Conservation (phyloP, 2,888 invertebrate species). For the Auanema freiburgensis region DNA sequence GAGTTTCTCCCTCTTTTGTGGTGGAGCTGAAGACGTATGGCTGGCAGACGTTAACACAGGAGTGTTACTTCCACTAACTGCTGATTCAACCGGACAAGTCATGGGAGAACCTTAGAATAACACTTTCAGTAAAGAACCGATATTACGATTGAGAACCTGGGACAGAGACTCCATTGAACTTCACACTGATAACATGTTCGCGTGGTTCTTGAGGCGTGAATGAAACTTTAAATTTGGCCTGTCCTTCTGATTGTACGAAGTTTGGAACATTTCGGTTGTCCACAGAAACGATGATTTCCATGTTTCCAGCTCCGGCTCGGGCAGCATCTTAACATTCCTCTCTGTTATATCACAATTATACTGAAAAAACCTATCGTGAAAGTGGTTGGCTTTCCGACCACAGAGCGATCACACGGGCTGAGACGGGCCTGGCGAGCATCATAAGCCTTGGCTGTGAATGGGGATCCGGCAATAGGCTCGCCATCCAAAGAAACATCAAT, state of each 20-base stretch:
- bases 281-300: slow-evolving; percentile 95
- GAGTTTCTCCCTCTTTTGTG: slow-evolving; percentile 25
- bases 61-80: slow-evolving; percentile 9
- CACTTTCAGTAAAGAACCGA: background rate
- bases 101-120: slow-evolving; percentile 22
- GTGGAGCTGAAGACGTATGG: slow-evolving; percentile 14
- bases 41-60: slow-evolving; percentile 23
- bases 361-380: slow-evolving; percentile 77
- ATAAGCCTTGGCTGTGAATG: slow-evolving; percentile 68
- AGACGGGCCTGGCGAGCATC: slow-evolving; percentile 92
- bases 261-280: slow-evolving; percentile 95
- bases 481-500: slow-evolving; percentile 51
- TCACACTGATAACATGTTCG: slow-evolving; percentile 85
- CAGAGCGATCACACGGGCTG: slow-evolving; percentile 79
- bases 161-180: slow-evolving; percentile 71
- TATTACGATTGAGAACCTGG: slow-evolving; percentile 45
- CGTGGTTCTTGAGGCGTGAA: slow-evolving; percentile 94
- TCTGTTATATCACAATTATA: background rate
- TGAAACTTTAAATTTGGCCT: slow-evolving; percentile 86
- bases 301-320: slow-evolving; percentile 84
- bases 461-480: slow-evolving; percentile 63
- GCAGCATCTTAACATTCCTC: slow-evolving; percentile 68
- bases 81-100: slow-evolving; percentile 18
- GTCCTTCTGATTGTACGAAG: slow-evolving; percentile 87
- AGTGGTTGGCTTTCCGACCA: slow-evolving; percentile 87